Evolutionary conservation across 2,113 vertebrate species (phyloP).

Genomic region (Illadopsis cleaveri): DNA sequence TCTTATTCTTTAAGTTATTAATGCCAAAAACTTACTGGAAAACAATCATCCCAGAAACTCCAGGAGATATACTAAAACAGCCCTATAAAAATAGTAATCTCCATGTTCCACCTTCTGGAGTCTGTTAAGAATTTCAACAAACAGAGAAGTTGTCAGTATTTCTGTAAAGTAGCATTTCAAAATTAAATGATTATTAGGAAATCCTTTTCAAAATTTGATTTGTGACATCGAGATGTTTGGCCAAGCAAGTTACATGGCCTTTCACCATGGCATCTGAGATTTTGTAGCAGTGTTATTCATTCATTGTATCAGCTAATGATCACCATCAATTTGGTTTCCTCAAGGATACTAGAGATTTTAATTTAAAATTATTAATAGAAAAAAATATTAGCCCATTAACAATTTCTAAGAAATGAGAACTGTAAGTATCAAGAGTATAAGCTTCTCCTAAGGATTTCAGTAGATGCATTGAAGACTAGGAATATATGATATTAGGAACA

Average conservation of each 20-base stretch:
- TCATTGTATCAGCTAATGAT: background rate
- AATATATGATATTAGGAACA: background rate
- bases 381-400: background rate
- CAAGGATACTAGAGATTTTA: background rate
- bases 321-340: background rate
- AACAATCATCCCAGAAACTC: background rate
- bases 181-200: background rate
- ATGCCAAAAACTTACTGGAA: background rate
- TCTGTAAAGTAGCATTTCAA: background rate
- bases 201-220: background rate
- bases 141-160: background rate
- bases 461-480: background rate
- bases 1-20: slow-evolving; percentile 13
- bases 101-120: background rate
- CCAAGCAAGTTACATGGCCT: background rate
- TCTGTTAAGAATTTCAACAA: background rate
- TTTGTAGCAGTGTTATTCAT: background rate
- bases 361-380: background rate
- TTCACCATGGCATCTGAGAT: background rate
- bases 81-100: background rate
- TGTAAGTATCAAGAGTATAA: background rate
- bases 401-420: background rate
- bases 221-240: background rate
- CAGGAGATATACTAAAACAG: background rate
- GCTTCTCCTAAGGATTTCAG: background rate